A percentile compares a stretch with the other conserved stretches of the same genome.
Evolutionary conservation across 1,140 invertebrate species (phyloP).

Genomic region (Apis dorsata): DNA sequence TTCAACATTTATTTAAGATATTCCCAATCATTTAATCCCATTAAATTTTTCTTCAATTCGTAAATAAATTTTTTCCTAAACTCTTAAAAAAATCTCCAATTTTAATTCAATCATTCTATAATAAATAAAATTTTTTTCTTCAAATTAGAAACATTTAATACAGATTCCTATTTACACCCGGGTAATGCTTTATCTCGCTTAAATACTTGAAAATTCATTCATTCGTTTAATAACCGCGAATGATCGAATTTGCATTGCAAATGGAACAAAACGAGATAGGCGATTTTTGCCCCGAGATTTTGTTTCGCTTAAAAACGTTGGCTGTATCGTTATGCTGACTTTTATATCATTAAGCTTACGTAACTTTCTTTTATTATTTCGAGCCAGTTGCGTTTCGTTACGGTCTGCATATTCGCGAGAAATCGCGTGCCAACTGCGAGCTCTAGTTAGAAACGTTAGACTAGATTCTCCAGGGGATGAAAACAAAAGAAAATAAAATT

Average conservation of each 20-base stretch:
- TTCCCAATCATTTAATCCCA: too few relatives aligned
- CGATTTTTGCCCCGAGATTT: neutral
- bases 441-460: neutral
- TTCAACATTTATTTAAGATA: too few relatives aligned
- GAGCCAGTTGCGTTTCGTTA: constrained; percentile 19
- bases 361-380: constrained; percentile 37
- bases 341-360: constrained; percentile 28
- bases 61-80: too few relatives aligned
- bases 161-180: constrained; percentile 1
- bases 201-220: constrained; percentile 2
- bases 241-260: constrained; percentile 26
- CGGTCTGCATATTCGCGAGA: constrained; percentile 15
- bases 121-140: too few relatives aligned
- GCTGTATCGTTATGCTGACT: constrained; percentile 6
- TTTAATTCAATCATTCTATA: too few relatives aligned
- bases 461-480: neutral
- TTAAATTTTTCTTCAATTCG: too few relatives aligned
- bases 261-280: neutral
- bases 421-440: constrained; percentile 13
- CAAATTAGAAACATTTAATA: too few relatives aligned
- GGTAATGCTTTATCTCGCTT: neutral
- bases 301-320: neutral
- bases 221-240: neutral
- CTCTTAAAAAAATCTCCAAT: too few relatives aligned
- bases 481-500: neutral